phyloP scores from a whole-genome alignment of 1,140 invertebrate species.

The Zaprionus vittiger region DNA sequence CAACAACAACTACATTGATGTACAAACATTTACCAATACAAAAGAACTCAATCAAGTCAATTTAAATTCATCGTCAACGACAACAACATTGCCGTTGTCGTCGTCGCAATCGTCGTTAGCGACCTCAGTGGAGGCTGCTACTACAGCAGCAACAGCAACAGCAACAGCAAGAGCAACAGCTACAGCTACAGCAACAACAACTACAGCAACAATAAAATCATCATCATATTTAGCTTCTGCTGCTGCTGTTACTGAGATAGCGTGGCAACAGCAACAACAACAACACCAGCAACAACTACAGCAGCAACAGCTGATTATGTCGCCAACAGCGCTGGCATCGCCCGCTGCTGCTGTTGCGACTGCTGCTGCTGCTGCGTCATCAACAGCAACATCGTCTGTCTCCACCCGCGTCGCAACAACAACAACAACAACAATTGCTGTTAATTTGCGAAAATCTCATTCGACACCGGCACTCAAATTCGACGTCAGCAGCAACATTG shows the following conservation, averaged over 20 bases:
- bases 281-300: slow-evolving; percentile 39
- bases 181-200: slow-evolving; percentile 27
- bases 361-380: slow-evolving; percentile 28
- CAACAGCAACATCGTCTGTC: slow-evolving; percentile 24
- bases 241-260: slow-evolving; percentile 42
- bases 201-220: slow-evolving; percentile 22
- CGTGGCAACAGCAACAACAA: slow-evolving; percentile 25
- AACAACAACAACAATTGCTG: slow-evolving; percentile 19
- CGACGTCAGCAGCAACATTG: slow-evolving; percentile 27
- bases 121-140: slow-evolving; percentile 58
- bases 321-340: slow-evolving; percentile 31
- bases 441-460: slow-evolving; percentile 68
- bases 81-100: slow-evolving; percentile 13
- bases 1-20: slow-evolving; percentile 53
- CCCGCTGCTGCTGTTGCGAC: slow-evolving; percentile 22
- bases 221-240: slow-evolving; percentile 23
- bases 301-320: slow-evolving; percentile 40
- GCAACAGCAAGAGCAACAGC: slow-evolving; percentile 20
- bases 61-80: slow-evolving; percentile 78
- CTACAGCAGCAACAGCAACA: slow-evolving; percentile 32
- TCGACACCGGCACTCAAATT: slow-evolving; percentile 67
- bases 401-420: slow-evolving; percentile 12
- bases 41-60: slow-evolving; percentile 80
- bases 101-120: slow-evolving; percentile 36
- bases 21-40: slow-evolving; percentile 82